Evolutionary conservation across 1,140 invertebrate genomes (phyloP).

Genomic region (Alviniconcha marisindica): DNA sequence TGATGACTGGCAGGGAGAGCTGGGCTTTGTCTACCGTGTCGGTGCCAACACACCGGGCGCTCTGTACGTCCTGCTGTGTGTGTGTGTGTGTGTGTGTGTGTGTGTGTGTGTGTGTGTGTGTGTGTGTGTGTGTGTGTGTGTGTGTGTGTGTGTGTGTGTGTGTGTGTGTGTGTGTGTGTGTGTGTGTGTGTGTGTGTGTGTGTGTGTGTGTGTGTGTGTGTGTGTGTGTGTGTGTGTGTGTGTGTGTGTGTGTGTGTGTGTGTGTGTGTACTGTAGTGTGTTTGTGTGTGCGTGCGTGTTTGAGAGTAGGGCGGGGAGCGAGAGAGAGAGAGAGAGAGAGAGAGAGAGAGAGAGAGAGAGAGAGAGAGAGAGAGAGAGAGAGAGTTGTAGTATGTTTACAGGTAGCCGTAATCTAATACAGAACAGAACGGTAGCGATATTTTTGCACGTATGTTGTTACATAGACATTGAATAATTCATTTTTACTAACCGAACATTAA

Average conservation of each 20-base stretch:
- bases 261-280: not conserved
- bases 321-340: too few species aligned
- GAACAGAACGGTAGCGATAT: too few species aligned
- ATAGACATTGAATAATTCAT: too few species aligned
- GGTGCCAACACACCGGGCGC: constrained; percentile 1
- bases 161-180: not conserved
- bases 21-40: constrained; percentile 24
- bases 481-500: too few species aligned
- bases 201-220: not conserved
- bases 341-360: too few species aligned
- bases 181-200: not conserved
- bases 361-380: too few species aligned
- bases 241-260: constrained; percentile 3
- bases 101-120: constrained; percentile 20
- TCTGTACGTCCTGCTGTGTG: constrained; percentile 8
- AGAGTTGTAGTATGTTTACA: too few species aligned
- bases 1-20: constrained; percentile 72
- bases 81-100: constrained; percentile 19
- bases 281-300: not conserved
- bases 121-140: constrained; percentile 13
- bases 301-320: too few species aligned
- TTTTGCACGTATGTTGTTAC: too few species aligned
- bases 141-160: not conserved
- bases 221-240: not conserved
- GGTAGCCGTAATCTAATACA: too few species aligned